Conservation (phyloP, 2,113 vertebrate genomes). For the Oreocharis arfaki region DNA sequence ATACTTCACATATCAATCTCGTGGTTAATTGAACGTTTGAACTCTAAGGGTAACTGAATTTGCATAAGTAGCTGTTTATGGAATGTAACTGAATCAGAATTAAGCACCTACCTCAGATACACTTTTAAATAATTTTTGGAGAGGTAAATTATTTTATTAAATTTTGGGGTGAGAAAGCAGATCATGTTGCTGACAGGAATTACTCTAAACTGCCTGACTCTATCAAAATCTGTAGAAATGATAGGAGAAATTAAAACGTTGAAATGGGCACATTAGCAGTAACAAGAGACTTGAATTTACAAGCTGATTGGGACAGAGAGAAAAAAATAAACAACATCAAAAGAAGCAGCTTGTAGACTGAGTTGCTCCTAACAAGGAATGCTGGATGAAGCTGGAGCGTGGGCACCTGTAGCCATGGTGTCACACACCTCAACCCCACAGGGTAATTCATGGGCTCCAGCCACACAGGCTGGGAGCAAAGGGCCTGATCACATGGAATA, state of each 20-base stretch:
- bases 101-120: background rate
- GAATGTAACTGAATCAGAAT: background rate
- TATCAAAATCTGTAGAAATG: background rate
- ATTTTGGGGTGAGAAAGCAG: background rate
- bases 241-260: background rate
- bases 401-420: background rate
- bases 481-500: fast-evolving
- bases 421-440: background rate
- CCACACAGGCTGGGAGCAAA: background rate
- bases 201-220: background rate
- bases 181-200: background rate
- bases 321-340: background rate
- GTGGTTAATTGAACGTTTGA: background rate
- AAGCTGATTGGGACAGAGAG: background rate
- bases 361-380: background rate
- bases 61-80: background rate
- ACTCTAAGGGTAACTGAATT: background rate
- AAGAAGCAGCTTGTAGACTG: background rate
- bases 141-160: background rate
- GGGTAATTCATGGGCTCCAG: fast-evolving
- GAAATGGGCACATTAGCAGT: background rate
- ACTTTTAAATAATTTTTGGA: background rate
- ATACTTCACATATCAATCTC: background rate
- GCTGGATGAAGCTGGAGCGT: background rate
- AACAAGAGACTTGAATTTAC: background rate